Percentiles rank a stretch among this genome's conserved stretches.
These are phyloP conservation scores for Dreissena polymorpha DNA, from an alignment of 1,140 invertebrate genomes.

Conservation along the genomic window DNA sequence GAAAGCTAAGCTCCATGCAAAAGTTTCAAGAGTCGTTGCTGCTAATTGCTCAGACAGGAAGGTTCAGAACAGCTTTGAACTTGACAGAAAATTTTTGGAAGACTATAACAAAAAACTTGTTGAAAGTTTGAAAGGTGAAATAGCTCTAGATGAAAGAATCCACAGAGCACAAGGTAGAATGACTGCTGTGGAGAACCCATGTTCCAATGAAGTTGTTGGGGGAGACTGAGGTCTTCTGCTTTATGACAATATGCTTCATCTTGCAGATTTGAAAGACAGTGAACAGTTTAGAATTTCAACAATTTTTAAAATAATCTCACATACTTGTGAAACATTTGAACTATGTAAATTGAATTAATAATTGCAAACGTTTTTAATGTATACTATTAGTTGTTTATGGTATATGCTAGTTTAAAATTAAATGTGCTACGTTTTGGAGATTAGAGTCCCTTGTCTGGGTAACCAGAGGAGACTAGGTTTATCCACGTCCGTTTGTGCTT, in stretches of 20 bases:
- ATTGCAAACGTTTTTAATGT: not conserved
- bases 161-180: not conserved
- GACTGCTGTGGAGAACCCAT: not conserved
- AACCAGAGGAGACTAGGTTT: not conserved
- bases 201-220: not conserved
- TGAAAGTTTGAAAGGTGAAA: not conserved
- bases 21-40: not conserved
- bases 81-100: constrained; percentile 38
- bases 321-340: not conserved
- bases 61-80: not conserved
- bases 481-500: too few relatives aligned
- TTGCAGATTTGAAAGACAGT: constrained; percentile 19
- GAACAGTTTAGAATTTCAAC: not conserved
- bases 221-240: not conserved
- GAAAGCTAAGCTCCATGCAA: not conserved
- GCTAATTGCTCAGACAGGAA: not conserved
- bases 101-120: constrained; percentile 16
- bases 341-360: not conserved
- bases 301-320: not conserved
- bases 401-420: not conserved
- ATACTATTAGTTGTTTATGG: not conserved
- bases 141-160: not conserved
- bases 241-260: constrained; percentile 14
- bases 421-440: not conserved
- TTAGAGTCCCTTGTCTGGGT: not conserved